Base-by-base conservation (phyloP, 2,888 invertebrate species). In the Yponomeuta sedellus region DNA sequence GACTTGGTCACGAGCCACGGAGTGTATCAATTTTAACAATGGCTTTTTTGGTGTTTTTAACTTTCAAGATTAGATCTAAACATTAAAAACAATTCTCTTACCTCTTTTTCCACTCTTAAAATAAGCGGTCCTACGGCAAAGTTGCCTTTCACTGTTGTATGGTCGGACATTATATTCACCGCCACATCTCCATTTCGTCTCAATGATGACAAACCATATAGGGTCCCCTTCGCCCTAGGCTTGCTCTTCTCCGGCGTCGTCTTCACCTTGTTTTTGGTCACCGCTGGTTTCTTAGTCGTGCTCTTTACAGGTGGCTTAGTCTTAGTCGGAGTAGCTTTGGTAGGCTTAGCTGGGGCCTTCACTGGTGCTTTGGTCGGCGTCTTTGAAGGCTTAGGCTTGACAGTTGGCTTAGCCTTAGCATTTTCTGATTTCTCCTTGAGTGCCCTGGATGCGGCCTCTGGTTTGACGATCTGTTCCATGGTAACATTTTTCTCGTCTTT, bases 111-210 rank as follows among this genome's bases (percentile, higher is more conserved):
- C 0, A 96, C 97, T 83, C 95, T 94, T 69, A 97, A 85, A 28
- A 95, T 94, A 61, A 97, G 84, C 0, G 97, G 97, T 64, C 97
- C 97, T 67, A 97, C 87, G 25, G 94, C 93, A 79, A 97, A 97
- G 81, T 95, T 95, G 66, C 96, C 96, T 77, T 95, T 96, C 59
- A 97, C 95, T 66, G 96, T 96, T 3, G 96, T 96, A 75, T 96
- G 95, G 75, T 95, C 94, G 65, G 94, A 92, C 94, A 95, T 94
- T 81, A 96, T 94, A 79, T 94, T 95, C 63, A 97, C 96, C 66
- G 93, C 93, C 10, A 97, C 97, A 77, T 97, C 96, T 58, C 96
- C 96, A 64, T 94, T 94, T 75, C 97, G 92, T 77, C 94, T 94
- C 74, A 97, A 83, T 16, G 96, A 94, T 16, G 97, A 95, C 69